These are phyloP conservation scores for Eupithecia tripunctaria DNA, from an alignment of 2,888 invertebrate species.

Conservation along the genomic window DNA sequence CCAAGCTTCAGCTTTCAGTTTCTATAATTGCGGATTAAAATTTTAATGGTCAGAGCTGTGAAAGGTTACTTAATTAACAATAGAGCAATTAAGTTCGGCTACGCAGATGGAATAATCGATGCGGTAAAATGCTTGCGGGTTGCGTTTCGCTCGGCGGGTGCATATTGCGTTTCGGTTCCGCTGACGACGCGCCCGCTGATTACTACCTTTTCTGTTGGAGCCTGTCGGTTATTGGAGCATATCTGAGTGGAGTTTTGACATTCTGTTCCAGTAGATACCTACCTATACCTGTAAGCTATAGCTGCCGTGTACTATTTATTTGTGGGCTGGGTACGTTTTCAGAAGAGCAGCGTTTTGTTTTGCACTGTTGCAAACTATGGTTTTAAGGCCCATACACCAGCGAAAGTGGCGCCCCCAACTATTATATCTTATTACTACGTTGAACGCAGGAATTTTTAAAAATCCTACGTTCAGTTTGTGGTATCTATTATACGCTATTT, in stretches of 20 bases:
- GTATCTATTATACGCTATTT: no score
- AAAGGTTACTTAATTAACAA: conserved; percentile 84
- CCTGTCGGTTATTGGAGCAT: conserved; percentile 33
- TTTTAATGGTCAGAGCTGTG: conserved; percentile 50
- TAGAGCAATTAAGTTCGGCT: conserved; percentile 81
- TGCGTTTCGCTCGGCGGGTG: conserved; percentile 65
- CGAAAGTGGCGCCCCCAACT: no score
- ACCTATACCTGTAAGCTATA: not conserved
- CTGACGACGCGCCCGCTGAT: conserved; percentile 74
- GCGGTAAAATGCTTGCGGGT: conserved; percentile 63
- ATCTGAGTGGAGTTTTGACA: conserved; percentile 26
- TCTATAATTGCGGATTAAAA: conserved; percentile 38
- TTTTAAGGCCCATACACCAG: no score
- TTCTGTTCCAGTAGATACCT: conserved; percentile 12
- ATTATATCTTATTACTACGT: no score
- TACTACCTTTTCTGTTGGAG: conserved; percentile 54
- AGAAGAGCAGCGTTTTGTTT: not conserved
- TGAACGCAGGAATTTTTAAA: no score
- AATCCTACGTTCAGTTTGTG: no score
- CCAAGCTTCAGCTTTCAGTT: conserved; percentile 28
- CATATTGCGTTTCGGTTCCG: conserved; percentile 79
- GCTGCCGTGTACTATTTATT: not conserved
- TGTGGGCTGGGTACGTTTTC: not conserved
- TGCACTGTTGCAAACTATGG: not conserved
- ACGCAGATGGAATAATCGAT: conserved; percentile 58